Base-by-base conservation (phyloP, 2,888 invertebrate species). In the Habrosyne pyritoides region DNA sequence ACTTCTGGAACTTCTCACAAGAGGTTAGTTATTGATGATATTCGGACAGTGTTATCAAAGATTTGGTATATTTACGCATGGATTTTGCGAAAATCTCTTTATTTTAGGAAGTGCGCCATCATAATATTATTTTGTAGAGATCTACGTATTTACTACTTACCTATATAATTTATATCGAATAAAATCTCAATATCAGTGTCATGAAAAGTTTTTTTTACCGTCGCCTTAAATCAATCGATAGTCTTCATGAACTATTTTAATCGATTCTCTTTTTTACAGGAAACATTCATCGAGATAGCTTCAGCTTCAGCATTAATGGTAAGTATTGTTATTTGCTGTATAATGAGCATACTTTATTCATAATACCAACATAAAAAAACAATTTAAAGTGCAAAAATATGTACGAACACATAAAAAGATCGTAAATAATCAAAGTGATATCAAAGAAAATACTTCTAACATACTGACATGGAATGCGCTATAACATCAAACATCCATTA, bases 1-100 rank as follows among this genome's bases (percentile, higher is more conserved):
- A 74, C 65, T 92, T 4, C 67, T 91, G 63, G 90, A 91, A 64
- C 77, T 92, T 52, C 71, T 92, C n/a, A 91, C 91, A 6, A 87
- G 80, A 91, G 91, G 91, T 89, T 42, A 79, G 53, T 53, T 47
- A 10, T 47, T 2, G 8, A 7, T 46, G 47, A 12, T 21, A 21
- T 21, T 21, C 7, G 12, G 4, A 14, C 7, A 14, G 7, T 46
- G 7, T 14, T n/a, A n/a, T n/a, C n/a, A n/a, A n/a, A n/a, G n/a
- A n/a, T n/a, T n/a, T n/a, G n/a, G n/a, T n/a, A n/a, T n/a, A n/a
- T n/a, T n/a, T n/a, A n/a, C n/a, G n/a, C n/a, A n/a, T n/a, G n/a
- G n/a, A n/a, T n/a, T n/a, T n/a, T n/a, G n/a, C n/a, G n/a, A n/a
- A n/a, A n/a, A n/a, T n/a, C n/a, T n/a, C n/a, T n/a, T n/a, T n/a